A percentile compares a stretch with the other conserved stretches of the same genome.
phyloP scores from a whole-genome alignment of 2,113 vertebrate species.

The Saccopteryx bilineata region DNA sequence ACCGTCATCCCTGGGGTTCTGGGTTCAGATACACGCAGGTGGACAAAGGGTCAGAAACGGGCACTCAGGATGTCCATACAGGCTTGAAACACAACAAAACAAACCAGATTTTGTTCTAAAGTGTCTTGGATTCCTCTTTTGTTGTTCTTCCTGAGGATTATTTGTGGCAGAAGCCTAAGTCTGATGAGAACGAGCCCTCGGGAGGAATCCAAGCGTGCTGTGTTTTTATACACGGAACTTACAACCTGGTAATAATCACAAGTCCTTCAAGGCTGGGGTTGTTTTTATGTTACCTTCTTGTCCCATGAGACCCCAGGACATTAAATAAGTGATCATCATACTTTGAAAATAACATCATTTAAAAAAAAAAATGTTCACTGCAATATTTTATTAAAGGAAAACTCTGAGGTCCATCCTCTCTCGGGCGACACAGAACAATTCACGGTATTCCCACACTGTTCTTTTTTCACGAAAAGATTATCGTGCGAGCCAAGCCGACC shows the following conservation, averaged over 20 bases:
- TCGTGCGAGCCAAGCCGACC: background rate
- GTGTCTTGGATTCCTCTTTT: background rate
- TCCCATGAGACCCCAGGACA: background rate
- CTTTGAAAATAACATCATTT: background rate
- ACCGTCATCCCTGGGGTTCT: background rate
- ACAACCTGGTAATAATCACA: background rate
- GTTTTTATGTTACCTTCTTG: background rate
- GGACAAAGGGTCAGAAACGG: background rate
- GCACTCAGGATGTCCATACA: background rate
- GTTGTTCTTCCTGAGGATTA: background rate
- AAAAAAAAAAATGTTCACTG: background rate
- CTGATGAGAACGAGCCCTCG: background rate
- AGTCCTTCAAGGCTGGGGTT: background rate
- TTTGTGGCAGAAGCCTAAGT: background rate
- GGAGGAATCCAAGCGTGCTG: background rate
- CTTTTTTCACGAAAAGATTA: background rate
- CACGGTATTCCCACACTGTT: background rate
- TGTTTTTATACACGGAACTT: background rate
- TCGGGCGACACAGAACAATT: background rate
- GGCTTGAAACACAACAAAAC: background rate
- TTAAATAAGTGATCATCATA: background rate
- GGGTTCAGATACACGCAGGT: background rate
- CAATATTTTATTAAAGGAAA: background rate
- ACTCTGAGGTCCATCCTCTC: background rate
- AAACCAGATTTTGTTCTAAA: background rate